Evolutionary conservation across 2,113 vertebrate species (phyloP).

Genomic region (Dunckerocampus dactyliophorus): DNA sequence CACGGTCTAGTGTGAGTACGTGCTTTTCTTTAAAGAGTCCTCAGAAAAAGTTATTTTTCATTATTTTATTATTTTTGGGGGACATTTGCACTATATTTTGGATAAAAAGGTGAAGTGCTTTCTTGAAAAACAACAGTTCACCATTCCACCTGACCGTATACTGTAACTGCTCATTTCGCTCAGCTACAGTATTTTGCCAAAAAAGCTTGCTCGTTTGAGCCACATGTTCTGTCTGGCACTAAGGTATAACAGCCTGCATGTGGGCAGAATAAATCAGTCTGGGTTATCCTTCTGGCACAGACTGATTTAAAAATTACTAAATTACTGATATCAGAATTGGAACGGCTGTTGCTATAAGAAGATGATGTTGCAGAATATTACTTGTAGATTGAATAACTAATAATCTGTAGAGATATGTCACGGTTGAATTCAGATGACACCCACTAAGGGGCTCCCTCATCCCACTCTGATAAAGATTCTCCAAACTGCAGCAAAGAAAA

Average conservation of each 20-base stretch:
- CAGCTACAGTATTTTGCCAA: neutral
- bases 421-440: conserved; percentile 58
- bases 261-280: conserved; percentile 23
- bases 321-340: conserved; percentile 33
- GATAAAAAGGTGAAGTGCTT: neutral
- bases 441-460: conserved; percentile 49
- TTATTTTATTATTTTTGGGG: too few species aligned
- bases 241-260: conserved; percentile 4
- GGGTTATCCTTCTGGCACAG: conserved; percentile 31
- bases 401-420: conserved; percentile 46
- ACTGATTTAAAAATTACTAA: conserved; percentile 42
- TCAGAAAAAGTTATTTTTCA: too few species aligned
- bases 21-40: too few species aligned
- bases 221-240: neutral
- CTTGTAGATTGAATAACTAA: too few species aligned
- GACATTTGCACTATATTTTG: too few species aligned
- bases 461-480: conserved; percentile 48
- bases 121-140: neutral
- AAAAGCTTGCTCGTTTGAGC: neutral
- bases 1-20: too few species aligned
- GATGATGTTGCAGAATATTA: neutral
- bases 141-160: too few species aligned
- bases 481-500: conserved; percentile 31
- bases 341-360: conserved; percentile 4
- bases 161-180: neutral